Evolutionary conservation across 1,140 invertebrate species (phyloP).

Genomic region (Heliconius congener): DNA sequence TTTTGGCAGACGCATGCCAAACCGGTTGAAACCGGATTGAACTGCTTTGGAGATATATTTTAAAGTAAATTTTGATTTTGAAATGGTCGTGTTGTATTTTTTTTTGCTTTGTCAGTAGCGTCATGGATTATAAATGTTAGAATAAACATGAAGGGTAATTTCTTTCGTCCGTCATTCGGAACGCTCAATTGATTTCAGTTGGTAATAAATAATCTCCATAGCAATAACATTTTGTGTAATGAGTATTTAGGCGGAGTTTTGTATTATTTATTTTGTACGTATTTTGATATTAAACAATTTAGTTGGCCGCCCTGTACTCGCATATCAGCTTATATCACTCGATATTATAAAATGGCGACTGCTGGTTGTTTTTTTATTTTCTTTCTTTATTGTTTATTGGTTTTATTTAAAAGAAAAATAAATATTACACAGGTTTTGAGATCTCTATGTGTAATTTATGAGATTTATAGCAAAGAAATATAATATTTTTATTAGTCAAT

Average conservation of each 20-base stretch:
- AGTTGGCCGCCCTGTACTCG: conserved; percentile 30
- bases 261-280: conserved; percentile 46
- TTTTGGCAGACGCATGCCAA: conserved; percentile 63
- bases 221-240: conserved; percentile 19
- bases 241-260: conserved; percentile 35
- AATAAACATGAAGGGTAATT: neutral
- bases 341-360: conserved; percentile 51
- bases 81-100: neutral
- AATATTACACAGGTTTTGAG: too few species aligned
- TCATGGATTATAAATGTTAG: too few species aligned
- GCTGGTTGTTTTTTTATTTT: neutral
- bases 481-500: too few species aligned
- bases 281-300: conserved; percentile 54
- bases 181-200: too few species aligned
- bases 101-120: too few species aligned
- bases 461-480: too few species aligned
- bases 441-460: too few species aligned
- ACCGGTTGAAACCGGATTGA: conserved; percentile 22
- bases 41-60: neutral
- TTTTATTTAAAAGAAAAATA: too few species aligned
- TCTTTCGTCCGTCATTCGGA: neutral
- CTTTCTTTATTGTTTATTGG: neutral
- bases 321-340: conserved; percentile 67
- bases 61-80: neutral
- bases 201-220: conserved; percentile 24